Base-by-base conservation (phyloP, 2,797 vertebrate genomes). In the Channallabes apus region DNA sequence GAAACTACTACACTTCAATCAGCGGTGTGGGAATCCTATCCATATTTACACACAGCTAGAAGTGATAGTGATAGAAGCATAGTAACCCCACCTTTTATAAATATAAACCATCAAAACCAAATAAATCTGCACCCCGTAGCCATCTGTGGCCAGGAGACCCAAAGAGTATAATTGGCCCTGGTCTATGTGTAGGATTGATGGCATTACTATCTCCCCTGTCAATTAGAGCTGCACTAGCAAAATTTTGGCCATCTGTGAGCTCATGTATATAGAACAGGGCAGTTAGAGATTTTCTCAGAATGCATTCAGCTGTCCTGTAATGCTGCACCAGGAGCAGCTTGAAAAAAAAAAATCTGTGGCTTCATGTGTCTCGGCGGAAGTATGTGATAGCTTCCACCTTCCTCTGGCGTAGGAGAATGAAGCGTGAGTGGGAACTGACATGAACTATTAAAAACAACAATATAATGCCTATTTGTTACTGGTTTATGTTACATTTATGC, bases 161-260 rank as follows among this genome's bases (percentile, higher is more conserved):
- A 67, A 38, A 65, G 79, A 80, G 41, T 62, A 67, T 67, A 65
- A 80, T 65, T 65, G 61, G 78, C 62, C 38, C 79, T 67, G 79
- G 4, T 80, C 62, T 67, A 67, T 80, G 79, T 67, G 79, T 80
- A 80, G 79, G 79, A 80, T 80, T 62, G 79, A 80, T 80, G 79
- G 62, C 41, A 80, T 67, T 65, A 80, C 79, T 67, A 65, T 80
- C 41, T 80, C 79, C 79, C 79, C 62, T 80, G 79, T 80, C 79
- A 80, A 80, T 80, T 80, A 80, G 38, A 80, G 61, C 24, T 67
- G 38, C 79, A 67, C 62, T 54, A 65, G 79, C 62, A 41, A 29
- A 67, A 67, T 67, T 80, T 20, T 29, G 79, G 38, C 79, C 79
- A 80, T 80, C 79, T 80, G 79, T 65, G 79, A 51, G 79, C 62